Percentiles rank a stretch among this genome's conserved stretches.
Conservation (phyloP, 2,797 vertebrate genomes). For the Ptychadena robeensis region DNA sequence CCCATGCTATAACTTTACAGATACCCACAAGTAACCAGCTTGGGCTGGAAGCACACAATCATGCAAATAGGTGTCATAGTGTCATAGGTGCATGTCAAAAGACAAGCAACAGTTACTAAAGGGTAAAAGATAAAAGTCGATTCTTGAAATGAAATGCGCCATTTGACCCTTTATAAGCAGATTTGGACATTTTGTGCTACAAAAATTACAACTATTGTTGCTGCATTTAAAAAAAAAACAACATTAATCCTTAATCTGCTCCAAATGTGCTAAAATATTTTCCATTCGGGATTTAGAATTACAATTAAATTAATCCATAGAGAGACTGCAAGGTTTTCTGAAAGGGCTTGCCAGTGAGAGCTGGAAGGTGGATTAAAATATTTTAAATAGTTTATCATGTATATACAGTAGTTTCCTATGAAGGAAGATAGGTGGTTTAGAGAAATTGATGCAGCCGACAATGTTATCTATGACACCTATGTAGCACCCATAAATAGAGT, state of each 20-base stretch:
- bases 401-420: background rate
- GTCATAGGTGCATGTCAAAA: background rate
- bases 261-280: conserved; percentile 25
- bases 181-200: background rate
- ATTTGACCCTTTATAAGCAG: too few relatives aligned
- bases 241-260: conserved; percentile 38
- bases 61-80: background rate
- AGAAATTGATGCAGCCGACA: background rate
- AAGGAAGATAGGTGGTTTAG: background rate
- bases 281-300: conserved; percentile 33
- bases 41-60: background rate
- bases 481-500: too few relatives aligned
- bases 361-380: conserved; percentile 51
- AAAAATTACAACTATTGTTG: background rate
- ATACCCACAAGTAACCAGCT: too few relatives aligned
- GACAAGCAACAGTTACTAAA: background rate
- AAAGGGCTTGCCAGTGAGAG: conserved; percentile 20
- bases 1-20: too few relatives aligned
- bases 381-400: background rate
- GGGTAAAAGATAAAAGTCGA: background rate
- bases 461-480: background rate
- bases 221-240: background rate
- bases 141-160: too few relatives aligned
- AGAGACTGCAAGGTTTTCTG: conserved; percentile 25
- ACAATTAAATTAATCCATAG: conserved; percentile 25